Conservation (phyloP, 2,888 invertebrate species). For the Idaea biselata region DNA sequence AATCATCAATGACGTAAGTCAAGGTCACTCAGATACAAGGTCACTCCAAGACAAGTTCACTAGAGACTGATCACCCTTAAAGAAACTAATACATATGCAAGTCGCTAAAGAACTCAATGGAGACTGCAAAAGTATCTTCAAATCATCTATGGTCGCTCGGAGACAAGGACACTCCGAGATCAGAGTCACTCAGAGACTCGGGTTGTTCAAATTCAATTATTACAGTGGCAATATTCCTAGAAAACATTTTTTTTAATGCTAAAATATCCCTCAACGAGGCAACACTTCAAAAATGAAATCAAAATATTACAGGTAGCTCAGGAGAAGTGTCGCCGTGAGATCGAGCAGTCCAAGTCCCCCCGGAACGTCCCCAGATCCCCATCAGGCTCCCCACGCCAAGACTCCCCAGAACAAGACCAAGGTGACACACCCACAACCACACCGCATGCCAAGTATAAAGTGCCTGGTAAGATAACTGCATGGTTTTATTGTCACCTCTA, state of each 20-base stretch:
- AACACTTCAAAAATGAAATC: neutral
- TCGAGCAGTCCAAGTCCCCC: conserved; percentile 62
- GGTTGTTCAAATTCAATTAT: too few relatives aligned
- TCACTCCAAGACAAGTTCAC: too few relatives aligned
- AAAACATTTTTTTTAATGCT: too few relatives aligned
- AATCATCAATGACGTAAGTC: conserved; percentile 85
- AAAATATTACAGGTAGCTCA: conserved; percentile 52
- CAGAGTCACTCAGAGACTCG: too few relatives aligned
- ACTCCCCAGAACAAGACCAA: conserved; percentile 58
- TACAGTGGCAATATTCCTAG: too few relatives aligned
- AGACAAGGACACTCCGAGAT: too few relatives aligned
- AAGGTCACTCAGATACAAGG: conserved; percentile 81
- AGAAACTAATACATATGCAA: conserved; percentile 87
- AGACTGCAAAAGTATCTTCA: conserved; percentile 82
- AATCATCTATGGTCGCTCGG: too few relatives aligned
- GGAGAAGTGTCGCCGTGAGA: conserved; percentile 70
- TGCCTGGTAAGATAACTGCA: conserved; percentile 75
- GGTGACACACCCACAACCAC: conserved; percentile 8
- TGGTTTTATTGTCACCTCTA: conserved; percentile 32
- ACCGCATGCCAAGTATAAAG: conserved; percentile 57
- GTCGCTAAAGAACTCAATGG: conserved; percentile 86
- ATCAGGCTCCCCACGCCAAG: conserved; percentile 27
- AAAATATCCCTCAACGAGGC: neutral
- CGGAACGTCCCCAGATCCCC: conserved; percentile 42
- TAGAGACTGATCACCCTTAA: conserved; percentile 54